Evolutionary conservation across 2,888 invertebrate species (phyloP), one percentile per base, ranked within the genome.

Genomic region (Bembecia ichneumoniformis): DNA sequence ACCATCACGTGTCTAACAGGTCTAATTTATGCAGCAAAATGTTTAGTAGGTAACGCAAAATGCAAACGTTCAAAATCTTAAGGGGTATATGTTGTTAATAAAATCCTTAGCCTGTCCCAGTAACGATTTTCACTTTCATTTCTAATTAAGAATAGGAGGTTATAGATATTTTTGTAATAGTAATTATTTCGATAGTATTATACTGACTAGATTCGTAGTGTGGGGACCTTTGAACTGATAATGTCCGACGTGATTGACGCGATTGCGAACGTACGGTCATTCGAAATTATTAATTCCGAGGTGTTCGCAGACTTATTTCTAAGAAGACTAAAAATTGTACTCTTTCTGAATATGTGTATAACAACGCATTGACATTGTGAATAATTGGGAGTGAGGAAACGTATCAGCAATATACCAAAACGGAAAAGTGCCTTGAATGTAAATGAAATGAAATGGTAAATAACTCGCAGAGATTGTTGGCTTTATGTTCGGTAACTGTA

Each of bases 331-430:
- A 73, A 28, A 28, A 75, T 72, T 74, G 69, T 78, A 80, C 72
- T 77, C 74, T 78, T 71, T 74, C 74, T 71, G 74, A 69, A 69
- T 74, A 69, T 60, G 67, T 73, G 69, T 77, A 78, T 76, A 68
- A 76, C 77, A 72, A 76, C 64, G 71, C 74, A 77, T 76, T 74
- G 74, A 77, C 79, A 79, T 80, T 81, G 76, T 75, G 77, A 82
- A 28, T 28, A 28, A 77, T 73, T 75, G 78, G 86, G 84, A 86
- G 86, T 83, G 82, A 78, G 83, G 83, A 83, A 78, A 70, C 71
- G 79, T 80, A 82, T 84, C 87, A 86, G 87, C 87, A 86, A 82
- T 84, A 84, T 87, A 87, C 87, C 87, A 87, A 86, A 86, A 80
- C 64, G 76, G n/a, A 79, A 75, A 74, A 82, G 87, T 87, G 87